These are phyloP conservation scores for Drosophila auraria DNA, from an alignment of 1,140 invertebrate genomes.

Conservation along the genomic window DNA sequence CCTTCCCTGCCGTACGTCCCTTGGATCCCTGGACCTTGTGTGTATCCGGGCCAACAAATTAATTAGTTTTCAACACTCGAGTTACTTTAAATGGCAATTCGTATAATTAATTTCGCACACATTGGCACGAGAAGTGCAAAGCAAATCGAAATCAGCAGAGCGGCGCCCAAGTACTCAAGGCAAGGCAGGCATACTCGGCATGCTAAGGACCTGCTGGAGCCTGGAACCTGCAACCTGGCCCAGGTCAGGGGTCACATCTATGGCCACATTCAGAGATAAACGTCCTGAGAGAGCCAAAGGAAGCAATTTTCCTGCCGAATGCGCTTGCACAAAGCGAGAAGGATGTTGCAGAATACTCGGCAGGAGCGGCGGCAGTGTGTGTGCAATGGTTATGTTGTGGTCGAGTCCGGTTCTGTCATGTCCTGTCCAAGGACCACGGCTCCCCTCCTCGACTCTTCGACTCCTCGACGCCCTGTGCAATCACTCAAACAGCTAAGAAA, in stretches of 20 bases:
- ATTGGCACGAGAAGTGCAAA: constrained; percentile 46
- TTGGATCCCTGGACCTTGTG: too few relatives aligned
- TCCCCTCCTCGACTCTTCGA: neutral
- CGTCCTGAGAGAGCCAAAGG: constrained; percentile 24
- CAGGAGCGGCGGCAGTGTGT: constrained; percentile 3
- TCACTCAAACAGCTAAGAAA: constrained; percentile 57
- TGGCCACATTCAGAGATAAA: constrained; percentile 24
- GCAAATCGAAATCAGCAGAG: constrained; percentile 51
- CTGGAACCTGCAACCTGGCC: constrained; percentile 6
- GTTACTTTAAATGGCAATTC: constrained; percentile 53
- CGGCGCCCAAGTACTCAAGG: constrained; percentile 14
- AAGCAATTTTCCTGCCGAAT: constrained; percentile 71
- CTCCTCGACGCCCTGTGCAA: constrained; percentile 2
- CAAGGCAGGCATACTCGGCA: constrained; percentile 1
- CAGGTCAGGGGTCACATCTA: constrained; percentile 37
- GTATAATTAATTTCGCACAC: constrained; percentile 52
- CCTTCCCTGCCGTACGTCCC: neutral
- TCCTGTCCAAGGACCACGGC: neutral
- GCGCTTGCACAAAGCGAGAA: constrained; percentile 56
- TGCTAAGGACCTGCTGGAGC: constrained; percentile 22
- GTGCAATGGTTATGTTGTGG: constrained; percentile 10
- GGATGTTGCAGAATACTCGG: constrained; percentile 27
- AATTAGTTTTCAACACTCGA: constrained; percentile 64
- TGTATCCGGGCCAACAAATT: constrained; percentile 39
- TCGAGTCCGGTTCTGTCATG: neutral